These are phyloP conservation scores for Paragorgia papillata DNA, from an alignment of 92 coral and sea anemone species.

Conservation along the genomic window DNA sequence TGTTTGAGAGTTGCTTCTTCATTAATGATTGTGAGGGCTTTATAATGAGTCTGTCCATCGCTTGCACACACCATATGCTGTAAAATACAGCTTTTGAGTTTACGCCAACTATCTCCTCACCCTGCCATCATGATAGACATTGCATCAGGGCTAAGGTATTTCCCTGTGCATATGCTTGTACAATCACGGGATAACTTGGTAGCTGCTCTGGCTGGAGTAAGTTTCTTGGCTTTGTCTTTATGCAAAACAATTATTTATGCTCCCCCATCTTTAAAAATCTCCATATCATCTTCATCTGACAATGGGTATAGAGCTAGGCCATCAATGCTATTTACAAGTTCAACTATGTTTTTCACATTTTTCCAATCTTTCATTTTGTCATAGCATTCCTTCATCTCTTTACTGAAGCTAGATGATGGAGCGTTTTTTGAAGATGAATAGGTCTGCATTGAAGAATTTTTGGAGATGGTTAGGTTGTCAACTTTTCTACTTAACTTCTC, in stretches of 20 bases:
- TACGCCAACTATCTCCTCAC: constrained; percentile 25
- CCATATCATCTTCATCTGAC: no score
- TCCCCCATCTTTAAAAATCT: not conserved
- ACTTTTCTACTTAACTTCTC: no score
- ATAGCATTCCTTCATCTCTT: constrained; percentile 33
- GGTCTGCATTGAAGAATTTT: no score
- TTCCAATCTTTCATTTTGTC: constrained; percentile 21
- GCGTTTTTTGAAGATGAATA: no score
- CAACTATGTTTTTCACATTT: constrained; percentile 20
- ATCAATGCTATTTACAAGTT: constrained; percentile 7
- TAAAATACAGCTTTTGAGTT: constrained; percentile 1
- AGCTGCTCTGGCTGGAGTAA: constrained; percentile 23
- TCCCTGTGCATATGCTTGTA: constrained; percentile 17
- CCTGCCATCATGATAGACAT: constrained; percentile 20
- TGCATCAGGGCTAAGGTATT: constrained; percentile 13
- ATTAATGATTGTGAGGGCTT: constrained; percentile 1
- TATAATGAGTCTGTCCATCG: constrained; percentile 33
- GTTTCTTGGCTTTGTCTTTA: constrained; percentile 11
- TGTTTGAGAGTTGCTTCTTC: not conserved
- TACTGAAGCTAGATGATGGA: constrained; percentile 1
- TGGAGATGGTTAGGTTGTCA: no score
- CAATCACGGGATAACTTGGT: constrained; percentile 23
- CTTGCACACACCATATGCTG: constrained; percentile 27
- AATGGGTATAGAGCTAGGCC: no score
- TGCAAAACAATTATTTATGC: not conserved